These are phyloP conservation scores for Pycnonotus jocosus DNA, from an alignment of 2,113 vertebrate species.

Conservation along the genomic window DNA sequence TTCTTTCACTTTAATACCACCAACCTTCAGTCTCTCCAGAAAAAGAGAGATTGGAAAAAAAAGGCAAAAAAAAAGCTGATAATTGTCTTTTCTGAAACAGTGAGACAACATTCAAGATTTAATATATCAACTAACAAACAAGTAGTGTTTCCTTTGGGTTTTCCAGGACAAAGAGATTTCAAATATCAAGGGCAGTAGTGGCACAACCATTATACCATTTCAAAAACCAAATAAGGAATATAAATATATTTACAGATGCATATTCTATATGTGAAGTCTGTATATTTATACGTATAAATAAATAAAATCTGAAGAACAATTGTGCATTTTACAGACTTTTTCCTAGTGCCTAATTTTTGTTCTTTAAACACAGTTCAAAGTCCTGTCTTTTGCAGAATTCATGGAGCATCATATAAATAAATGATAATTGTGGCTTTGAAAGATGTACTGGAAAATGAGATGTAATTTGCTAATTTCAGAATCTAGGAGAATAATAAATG, in stretches of 20 bases:
- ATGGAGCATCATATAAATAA: background rate
- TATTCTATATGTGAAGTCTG: background rate
- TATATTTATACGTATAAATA: background rate
- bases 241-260: background rate
- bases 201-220: background rate
- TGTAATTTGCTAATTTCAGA: background rate
- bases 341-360: background rate
- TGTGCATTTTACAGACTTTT: background rate
- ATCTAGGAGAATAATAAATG: background rate
- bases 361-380: background rate
- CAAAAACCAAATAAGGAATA: background rate
- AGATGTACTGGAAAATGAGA: background rate
- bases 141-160: background rate
- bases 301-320: background rate
- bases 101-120: background rate
- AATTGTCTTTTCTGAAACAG: background rate
- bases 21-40: background rate
- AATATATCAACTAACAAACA: background rate
- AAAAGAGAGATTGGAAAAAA: no score
- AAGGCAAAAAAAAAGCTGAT: background rate
- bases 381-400: background rate
- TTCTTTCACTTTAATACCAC: background rate
- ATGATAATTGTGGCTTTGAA: background rate
- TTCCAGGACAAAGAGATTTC: background rate
- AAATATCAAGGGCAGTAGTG: background rate